Evolutionary conservation across 1,140 invertebrate species (phyloP).

Genomic region (Leucophenga varia): DNA sequence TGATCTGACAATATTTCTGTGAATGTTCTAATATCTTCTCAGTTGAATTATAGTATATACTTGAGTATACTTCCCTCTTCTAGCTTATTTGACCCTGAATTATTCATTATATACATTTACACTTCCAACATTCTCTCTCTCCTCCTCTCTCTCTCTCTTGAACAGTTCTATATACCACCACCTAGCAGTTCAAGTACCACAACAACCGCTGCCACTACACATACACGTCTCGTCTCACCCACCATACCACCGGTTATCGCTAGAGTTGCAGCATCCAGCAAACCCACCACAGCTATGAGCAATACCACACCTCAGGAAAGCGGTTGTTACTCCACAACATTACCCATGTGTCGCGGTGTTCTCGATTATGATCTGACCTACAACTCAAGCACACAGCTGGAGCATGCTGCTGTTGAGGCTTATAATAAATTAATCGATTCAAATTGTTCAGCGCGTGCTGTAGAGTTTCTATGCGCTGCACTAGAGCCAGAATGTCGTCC

Average conservation of each 20-base stretch:
- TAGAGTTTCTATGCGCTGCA: slow-evolving; percentile 65
- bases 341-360: slow-evolving; percentile 61
- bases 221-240: slow-evolving; percentile 62
- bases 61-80: no score
- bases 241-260: slow-evolving; percentile 59
- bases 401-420: slow-evolving; percentile 22
- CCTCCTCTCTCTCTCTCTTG: no score
- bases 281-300: slow-evolving; percentile 52
- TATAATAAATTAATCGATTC: slow-evolving; percentile 60
- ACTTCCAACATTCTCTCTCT: no score
- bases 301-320: slow-evolving; percentile 47
- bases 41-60: no score
- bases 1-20: no score
- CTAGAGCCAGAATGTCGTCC: slow-evolving; percentile 68
- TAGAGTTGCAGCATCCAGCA: slow-evolving; percentile 12
- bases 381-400: slow-evolving; percentile 26
- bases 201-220: slow-evolving; percentile 58
- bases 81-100: no score
- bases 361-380: slow-evolving; percentile 66
- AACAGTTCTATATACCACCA: no score
- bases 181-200: no score
- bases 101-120: no score
- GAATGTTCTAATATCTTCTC: no score
- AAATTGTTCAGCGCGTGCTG: slow-evolving; percentile 64
- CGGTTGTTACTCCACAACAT: slow-evolving; percentile 46